Evolutionary conservation across 2,113 vertebrate genomes (phyloP).

Genomic region (Antigone vipio): DNA sequence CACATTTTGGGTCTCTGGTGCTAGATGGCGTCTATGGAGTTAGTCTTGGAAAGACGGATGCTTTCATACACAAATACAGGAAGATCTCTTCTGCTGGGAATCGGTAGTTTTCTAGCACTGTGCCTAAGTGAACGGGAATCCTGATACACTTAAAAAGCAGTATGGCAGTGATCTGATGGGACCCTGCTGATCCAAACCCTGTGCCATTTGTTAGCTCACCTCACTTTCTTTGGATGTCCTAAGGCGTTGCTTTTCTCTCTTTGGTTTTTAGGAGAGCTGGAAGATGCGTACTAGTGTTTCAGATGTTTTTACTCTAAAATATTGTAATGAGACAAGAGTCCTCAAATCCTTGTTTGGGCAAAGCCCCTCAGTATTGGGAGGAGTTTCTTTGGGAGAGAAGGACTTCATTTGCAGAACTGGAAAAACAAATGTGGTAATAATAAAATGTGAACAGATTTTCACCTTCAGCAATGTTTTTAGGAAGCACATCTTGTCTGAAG

Average conservation of each 20-base stretch:
- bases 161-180: accelerated
- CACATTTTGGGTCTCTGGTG: slow-evolving; percentile 66
- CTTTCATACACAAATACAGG: slow-evolving; percentile 85
- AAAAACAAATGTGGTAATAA: background rate
- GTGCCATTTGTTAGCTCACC: background rate
- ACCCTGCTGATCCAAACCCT: background rate
- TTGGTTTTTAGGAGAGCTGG: background rate
- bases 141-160: background rate
- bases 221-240: background rate
- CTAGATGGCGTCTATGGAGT: slow-evolving; percentile 72
- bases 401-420: background rate
- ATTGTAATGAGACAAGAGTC: background rate
- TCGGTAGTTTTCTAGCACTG: background rate
- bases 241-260: background rate
- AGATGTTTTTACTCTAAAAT: background rate
- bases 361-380: background rate
- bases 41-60: slow-evolving; percentile 86
- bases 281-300: background rate
- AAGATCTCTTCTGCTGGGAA: slow-evolving; percentile 54
- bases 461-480: background rate
- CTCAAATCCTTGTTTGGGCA: background rate
- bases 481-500: no score
- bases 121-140: background rate
- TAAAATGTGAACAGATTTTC: background rate
- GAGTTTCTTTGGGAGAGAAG: background rate